Evolutionary conservation across 2,888 invertebrate species (phyloP), one percentile per base, ranked within the genome.

Genomic region (Pyrrhia umbra): DNA sequence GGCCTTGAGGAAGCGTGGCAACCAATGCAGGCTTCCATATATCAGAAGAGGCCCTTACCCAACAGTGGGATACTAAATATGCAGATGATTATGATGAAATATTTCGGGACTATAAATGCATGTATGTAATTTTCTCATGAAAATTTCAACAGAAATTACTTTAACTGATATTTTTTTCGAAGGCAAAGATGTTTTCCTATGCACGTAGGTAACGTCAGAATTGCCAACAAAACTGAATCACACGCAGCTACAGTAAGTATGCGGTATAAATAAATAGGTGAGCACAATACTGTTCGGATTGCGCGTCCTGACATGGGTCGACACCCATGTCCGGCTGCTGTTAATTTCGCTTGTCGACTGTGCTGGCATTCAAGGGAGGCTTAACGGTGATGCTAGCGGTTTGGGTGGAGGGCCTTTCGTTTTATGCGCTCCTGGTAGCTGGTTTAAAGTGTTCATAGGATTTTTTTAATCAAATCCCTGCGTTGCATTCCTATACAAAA

Each of bases 271-370:
- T 81, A 84, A 82, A 83, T 85, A 83, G 79, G 81, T 71, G 62
- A 45, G 60, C 64, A 80, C 83, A 84, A 86, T 86, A 86, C 82
- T 69, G 79, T 80, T 77, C 59, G 75, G 80, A 79, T 78, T 77
- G 79, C 74, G 79, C 77, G 75, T 50, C 72, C 80, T 88, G 88
- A 89, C 85, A 85, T 68, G 89, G 88, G 89, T 88, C 81, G 85
- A 80, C 84, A 81, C 80, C 81, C 82, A 78, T 81, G 82, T 83
- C 83, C 72, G 68, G 71, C 68, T 65, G 59, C 83, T 87, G 89
- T 88, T 88, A 88, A 89, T 89, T 88, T 89, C 85, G 77, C 85
- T 81, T 83, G 85, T 85, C 86, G 79, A 81, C 82, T 77, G 65
- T 75, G 75, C 76, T 74, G 59, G 70, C 39, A 50, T 66, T 68